Evolutionary conservation across 2,113 vertebrate species (phyloP).

Genomic region (Choloepus hoffmanni): DNA sequence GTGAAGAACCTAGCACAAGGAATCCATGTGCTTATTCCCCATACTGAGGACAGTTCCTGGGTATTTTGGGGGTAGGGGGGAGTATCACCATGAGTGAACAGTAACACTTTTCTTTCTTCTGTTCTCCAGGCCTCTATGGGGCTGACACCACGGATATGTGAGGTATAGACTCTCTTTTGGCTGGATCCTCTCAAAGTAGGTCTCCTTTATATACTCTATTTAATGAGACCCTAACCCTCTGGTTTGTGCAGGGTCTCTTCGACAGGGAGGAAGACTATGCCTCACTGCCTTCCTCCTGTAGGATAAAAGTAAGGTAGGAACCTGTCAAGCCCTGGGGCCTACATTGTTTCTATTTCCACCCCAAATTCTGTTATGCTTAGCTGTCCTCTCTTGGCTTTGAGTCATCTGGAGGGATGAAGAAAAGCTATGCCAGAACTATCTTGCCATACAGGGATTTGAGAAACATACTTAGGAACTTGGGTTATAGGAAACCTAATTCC

Average conservation of each 20-base stretch:
- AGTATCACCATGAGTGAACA: background rate
- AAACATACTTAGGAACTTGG: background rate
- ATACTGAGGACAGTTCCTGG: background rate
- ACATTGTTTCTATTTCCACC: constrained; percentile 54
- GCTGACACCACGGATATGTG: constrained; percentile 97
- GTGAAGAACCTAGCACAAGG: background rate
- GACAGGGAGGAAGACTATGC: constrained; percentile 87
- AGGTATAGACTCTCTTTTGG: constrained; percentile 88
- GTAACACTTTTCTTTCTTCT: constrained; percentile 69
- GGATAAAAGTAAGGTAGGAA: constrained; percentile 95
- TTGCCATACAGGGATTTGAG: background rate
- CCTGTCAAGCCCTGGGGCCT: constrained; percentile 83
- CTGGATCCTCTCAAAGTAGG: constrained; percentile 61
- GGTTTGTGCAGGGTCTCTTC: constrained; percentile 93
- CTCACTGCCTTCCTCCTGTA: constrained; percentile 90
- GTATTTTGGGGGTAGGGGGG: background rate
- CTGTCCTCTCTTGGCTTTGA: constrained; percentile 17
- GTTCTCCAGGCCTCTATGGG: constrained; percentile 92
- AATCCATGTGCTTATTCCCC: background rate
- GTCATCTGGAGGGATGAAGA: background rate
- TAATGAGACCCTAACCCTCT: constrained; percentile 60
- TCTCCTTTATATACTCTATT: constrained; percentile 47
- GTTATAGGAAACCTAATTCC: background rate
- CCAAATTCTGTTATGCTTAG: background rate
- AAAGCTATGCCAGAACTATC: background rate